Evolutionary conservation across 2,113 vertebrate species (phyloP), one percentile per base, ranked within the genome.

Genomic region (Empidonax traillii): DNA sequence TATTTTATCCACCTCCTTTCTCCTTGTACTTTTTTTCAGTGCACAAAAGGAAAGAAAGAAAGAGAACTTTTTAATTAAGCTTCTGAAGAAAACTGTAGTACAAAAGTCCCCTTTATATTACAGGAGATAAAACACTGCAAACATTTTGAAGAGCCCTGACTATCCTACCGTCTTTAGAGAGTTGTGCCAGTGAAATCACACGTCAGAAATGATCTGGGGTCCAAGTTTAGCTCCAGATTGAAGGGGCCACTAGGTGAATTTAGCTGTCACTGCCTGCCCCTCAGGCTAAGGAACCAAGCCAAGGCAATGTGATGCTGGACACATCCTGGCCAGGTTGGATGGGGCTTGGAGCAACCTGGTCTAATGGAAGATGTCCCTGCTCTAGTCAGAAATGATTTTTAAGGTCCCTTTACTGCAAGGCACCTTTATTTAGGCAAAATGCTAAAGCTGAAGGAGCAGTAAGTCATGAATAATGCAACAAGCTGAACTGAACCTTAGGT

Each of bases 41-140:
- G 1, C 67, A 93, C 72, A 94, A 75, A 91, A 90, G 55, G 55
- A 59, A 87, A 87, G 81, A 49, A 91, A 82, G 66, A 63, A 67
- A 77, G 59, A 92, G 73, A 89, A 93, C 63, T 92, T 95, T 95
- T 92, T 83, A 93, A 94, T 96, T 96, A 95, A 96, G 94, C 68
- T 96, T 83, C 49, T 55, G 83, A 62, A 86, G 88, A 39, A 80
- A 95, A 39, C 56, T 25, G 25, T 7, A 51, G 72, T 4, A 55
- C 46, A 52, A 63, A 93, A 93, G 59, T 71, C 47, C 21, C 84
- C 94, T 93, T 81, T 89, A 35, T 89, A 71, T 49, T 71, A 31
- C 61, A 63, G 55, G 66, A 90, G 55, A 94, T 74, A 93, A 92
- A 92, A 74, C 83, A 86, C 59, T 66, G 88, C 88, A 90, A 94